Evolutionary conservation across 1,140 invertebrate species (phyloP), one percentile per base, ranked within the genome.

Genomic region (Rhopalosiphum maidis): DNA sequence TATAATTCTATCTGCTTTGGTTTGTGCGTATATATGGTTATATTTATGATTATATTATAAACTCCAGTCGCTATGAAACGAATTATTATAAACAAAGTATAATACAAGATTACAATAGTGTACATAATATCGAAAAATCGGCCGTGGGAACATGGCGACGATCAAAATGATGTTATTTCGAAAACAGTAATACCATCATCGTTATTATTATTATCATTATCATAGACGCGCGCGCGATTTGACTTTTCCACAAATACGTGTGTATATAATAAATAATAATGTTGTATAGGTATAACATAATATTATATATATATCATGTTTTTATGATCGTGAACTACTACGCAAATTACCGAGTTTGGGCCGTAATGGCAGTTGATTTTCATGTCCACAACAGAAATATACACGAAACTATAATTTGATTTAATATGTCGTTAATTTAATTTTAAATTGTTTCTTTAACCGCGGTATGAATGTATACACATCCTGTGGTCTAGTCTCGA

Each of bases 401-500:
- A n/a, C 60, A 18, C 15, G 30, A 77, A 77, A 77, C 60, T 77
- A 77, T 15, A n/a, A 77, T 77, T 77, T 35, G 60, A 77, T 77
- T n/a, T 77, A 77, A 77, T 77, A 77, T n/a, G 15, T n/a, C n/a
- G 30, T 77, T 77, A 77, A 77, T 77, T 77, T 77, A 77, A 77
- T 77, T 77, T 77, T 77, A 77, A 77, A 77, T 77, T 77, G 60
- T 77, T 77, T 77, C 60, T 77, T 30, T 77, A 77, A 77, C 60
- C 30, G 5, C 60, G 30, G 60, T 77, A 77, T 77, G n/a, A 77
- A 77, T 68, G 7, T 30, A 60, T 30, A 77, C n/a, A 77, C 30
- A 77, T 77, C n/a, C n/a, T 77, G 60, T 77, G 60, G 60, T 77
- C 60, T n/a, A n/a, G 30, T 77, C 60, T 77, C 60, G 4, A 68